Base-by-base conservation (phyloP, 2,888 invertebrate species). In the Lepidocyrtinus sp. region DNA sequence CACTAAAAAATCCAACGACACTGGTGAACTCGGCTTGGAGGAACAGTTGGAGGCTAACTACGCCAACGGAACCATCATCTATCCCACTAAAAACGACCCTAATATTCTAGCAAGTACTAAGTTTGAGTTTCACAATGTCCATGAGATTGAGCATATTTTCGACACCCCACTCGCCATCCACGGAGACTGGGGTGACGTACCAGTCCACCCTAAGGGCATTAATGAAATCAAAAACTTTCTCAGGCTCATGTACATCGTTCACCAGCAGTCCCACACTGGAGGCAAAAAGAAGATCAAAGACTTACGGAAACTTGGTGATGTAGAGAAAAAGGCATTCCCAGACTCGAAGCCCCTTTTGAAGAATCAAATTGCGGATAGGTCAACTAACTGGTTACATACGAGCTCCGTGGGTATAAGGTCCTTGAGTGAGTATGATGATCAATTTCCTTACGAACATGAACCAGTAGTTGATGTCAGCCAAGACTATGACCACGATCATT, bases 31-130 rank as follows among this genome's bases (percentile, higher is more conserved):
- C 7, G 81, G 75, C 1, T 12, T 81, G 5, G 69, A 76, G 5
- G 64, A 76, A 5, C 50, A 75, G 9, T 68, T 64, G 9, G 81
- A 81, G 24, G 70, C 71, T 2, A 81, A 72, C 22, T 81, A 81
- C 36, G 71, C 75, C n/a, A 81, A 81, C 26, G 81, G 81, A 15
- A 81, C 81, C 0, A 76, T 81, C 15, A 81, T 81, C 24, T 81
- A 81, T 25, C 81, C 81, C 0, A 75, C 75, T 22, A 2, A 45
- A 17, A 72, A 71, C 21, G 22, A 81, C 62, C 81, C 81, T 21
- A 19, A 71, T n/a, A 64, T 76, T 21, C 62, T 81, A 25, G 81
- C 81, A 9, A 81, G 81, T 36, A 81, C 81, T 0, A 75, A 76
- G 50, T 81, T 81, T 50, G 81, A 81, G 22, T 81, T 81, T 67